phyloP scores from a whole-genome alignment of 2,888 invertebrate species.

The Helleia helle region DNA sequence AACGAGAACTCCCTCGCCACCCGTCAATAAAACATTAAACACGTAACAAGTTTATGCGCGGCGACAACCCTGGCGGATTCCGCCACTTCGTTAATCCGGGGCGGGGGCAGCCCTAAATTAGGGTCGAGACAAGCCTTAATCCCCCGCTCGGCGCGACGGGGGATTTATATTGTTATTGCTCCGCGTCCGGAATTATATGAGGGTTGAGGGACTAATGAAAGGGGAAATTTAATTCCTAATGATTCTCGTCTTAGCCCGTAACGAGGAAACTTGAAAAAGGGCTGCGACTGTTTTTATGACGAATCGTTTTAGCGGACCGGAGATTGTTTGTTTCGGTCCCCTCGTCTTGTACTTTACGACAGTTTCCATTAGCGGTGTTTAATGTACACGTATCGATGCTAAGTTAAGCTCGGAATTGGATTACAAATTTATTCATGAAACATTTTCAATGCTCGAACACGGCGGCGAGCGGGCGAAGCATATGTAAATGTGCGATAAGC shows the following conservation, averaged over 20 bases:
- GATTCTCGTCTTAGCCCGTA: conserved; percentile 74
- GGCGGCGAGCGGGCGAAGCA: conserved; percentile 53
- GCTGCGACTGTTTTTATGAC: conserved; percentile 67
- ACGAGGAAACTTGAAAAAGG: conserved; percentile 73
- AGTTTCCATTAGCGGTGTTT: conserved; percentile 38
- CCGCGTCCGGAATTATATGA: conserved; percentile 74
- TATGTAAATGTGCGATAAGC: conserved; percentile 70
- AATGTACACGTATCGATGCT: conserved; percentile 42
- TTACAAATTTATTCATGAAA: conserved; percentile 71
- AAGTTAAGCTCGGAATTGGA: conserved; percentile 64
- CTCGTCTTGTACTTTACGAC: conserved; percentile 38
- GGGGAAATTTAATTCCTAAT: conserved; percentile 75
- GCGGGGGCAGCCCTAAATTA: conserved; percentile 74
- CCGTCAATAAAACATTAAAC: conserved; percentile 74
- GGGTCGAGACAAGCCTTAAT: conserved; percentile 75
- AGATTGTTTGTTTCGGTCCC: conserved; percentile 52
- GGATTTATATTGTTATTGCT: conserved; percentile 75
- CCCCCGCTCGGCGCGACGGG: conserved; percentile 73
- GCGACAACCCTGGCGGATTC: conserved; percentile 73
- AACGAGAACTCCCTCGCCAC: conserved; percentile 66
- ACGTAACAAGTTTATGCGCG: conserved; percentile 73
- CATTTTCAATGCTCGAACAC: conserved; percentile 66
- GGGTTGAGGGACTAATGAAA: conserved; percentile 75
- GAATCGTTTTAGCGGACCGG: conserved; percentile 55
- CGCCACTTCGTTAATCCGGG: conserved; percentile 74